These are phyloP conservation scores for Axinella damicornis DNA, from an alignment of 37 sponge, comb jelly and placozoan species.

Conservation along the genomic window DNA sequence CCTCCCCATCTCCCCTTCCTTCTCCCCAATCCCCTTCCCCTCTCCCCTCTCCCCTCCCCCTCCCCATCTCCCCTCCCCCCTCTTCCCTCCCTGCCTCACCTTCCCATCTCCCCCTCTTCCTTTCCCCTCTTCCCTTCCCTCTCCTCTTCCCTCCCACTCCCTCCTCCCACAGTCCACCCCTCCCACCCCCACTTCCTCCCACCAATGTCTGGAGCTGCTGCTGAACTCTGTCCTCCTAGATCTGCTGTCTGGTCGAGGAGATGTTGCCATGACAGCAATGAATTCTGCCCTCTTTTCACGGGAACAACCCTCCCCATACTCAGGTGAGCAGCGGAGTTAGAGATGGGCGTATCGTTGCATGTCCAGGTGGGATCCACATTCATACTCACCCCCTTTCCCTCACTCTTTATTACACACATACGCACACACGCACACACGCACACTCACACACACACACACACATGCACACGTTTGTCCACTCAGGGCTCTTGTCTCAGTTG, in stretches of 20 bases:
- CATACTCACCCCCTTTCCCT: too few relatives aligned
- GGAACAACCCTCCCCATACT: not conserved
- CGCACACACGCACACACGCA: too few relatives aligned
- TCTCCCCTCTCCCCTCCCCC: not conserved
- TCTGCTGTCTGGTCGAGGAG: constrained; percentile 10
- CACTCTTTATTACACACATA: not conserved
- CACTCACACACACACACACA: constrained; percentile 11
- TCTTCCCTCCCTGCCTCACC: too few relatives aligned
- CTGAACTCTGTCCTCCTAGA: constrained; percentile 29
- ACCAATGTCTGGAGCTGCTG: constrained; percentile 23
- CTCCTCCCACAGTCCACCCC: not conserved
- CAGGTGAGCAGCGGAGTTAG: too few relatives aligned
- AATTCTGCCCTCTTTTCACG: not conserved
- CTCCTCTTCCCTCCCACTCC: not conserved
- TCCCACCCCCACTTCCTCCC: constrained; percentile 4
- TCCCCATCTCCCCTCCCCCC: too few relatives aligned
- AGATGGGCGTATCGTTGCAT: too few relatives aligned
- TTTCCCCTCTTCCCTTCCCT: not conserved
- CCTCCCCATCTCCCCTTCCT: not conserved
- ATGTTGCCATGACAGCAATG: constrained; percentile 3
- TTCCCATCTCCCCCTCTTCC: not conserved
- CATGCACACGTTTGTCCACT: not conserved
- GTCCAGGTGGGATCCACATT: too few relatives aligned
- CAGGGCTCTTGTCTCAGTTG: not conserved
- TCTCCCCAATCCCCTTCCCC: not conserved